A percentile compares a stretch with the other conserved stretches of the same genome.
Evolutionary conservation across 2,888 invertebrate genomes (phyloP).

Genomic region (Melanostoma mellinum): DNA sequence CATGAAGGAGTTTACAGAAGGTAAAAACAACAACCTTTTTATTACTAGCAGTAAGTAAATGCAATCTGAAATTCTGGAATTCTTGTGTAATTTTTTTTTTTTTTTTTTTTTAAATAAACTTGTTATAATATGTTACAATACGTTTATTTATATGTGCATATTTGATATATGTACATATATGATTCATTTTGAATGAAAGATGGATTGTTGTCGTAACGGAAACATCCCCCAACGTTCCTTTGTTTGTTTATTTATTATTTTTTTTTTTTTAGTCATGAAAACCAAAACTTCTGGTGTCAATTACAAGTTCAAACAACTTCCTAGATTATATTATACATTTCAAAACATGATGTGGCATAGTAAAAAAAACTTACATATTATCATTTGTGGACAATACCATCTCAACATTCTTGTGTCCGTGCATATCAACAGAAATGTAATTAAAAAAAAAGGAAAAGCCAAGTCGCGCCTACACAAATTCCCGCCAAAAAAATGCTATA

Average conservation of each 20-base stretch:
- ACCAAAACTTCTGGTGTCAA: conserved; percentile 27
- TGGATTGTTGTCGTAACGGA: too few species aligned
- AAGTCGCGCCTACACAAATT: conserved; percentile 29
- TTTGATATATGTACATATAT: too few species aligned
- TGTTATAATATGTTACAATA: background rate
- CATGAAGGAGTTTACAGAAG: too few species aligned
- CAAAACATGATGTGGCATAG: conserved; percentile 12
- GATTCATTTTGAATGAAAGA: too few species aligned
- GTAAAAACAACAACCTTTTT: background rate
- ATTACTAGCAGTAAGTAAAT: background rate
- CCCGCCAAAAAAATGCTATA: conserved; percentile 58
- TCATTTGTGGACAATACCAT: conserved; percentile 8
- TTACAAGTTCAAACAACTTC: conserved; percentile 27
- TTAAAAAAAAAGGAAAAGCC: conserved; percentile 10
- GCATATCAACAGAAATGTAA: conserved; percentile 24
- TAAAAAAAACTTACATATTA: conserved; percentile 21
- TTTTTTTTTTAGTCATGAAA: too few species aligned
- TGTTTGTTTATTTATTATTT: too few species aligned
- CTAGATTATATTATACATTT: conserved; percentile 23
- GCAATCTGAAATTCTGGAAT: background rate
- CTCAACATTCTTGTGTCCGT: background rate
- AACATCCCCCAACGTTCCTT: too few species aligned
- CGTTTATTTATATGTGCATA: too few species aligned
- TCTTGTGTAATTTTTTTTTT: background rate
- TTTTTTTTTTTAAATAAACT: background rate